Base-by-base conservation (phyloP, 2,797 vertebrate genomes). In the Pangasius macronema region DNA sequence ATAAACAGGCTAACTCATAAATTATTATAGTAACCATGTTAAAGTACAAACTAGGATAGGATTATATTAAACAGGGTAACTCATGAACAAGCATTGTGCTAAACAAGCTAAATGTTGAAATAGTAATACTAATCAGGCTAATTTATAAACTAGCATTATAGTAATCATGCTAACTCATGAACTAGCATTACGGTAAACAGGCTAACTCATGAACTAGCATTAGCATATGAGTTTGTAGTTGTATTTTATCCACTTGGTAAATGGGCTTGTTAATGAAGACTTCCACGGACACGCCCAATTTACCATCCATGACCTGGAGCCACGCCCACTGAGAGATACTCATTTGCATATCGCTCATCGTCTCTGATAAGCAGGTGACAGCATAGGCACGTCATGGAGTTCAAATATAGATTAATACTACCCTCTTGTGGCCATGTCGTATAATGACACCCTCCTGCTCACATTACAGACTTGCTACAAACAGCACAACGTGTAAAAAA, bases 401-500 rank as follows among this genome's bases (percentile, higher is more conserved):
- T 82, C 5, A 82, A 49, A 65, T 30, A 20, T 82, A 90, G 85
- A 88, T 83, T 92, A 89, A 90, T 94, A 93, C 94, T 95, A 94
- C 93, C 93, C 93, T 89, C 95, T 77, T 79, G 90, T 90, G 95
- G 92, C 88, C 3, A 14, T 27, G 8, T 5, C 55, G 2, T 49
- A 61, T 61, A 39, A 67, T 42, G 30, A 18, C 63, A 39, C 46
- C n/a, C 0, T 36, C 49, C 33, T 68, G 20, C 61, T 67, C 20
- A 81, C 59, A 36, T 22, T 81, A 27, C 55, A 46, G 57, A 82
- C 27, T 63, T 42, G 1, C 5, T 3, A 63, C 79, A 59, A 83
- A 70, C 85, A 85, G 65, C 39, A 70, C 27, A 67, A n/a, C n/a
- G 13, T 22, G 89, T 91, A 77, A 91, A 91, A 99, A 99, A 98